Percentiles rank a stretch among this genome's conserved stretches.
Conservation (phyloP, 2,888 invertebrate genomes). For the Alsophila aescularia region DNA sequence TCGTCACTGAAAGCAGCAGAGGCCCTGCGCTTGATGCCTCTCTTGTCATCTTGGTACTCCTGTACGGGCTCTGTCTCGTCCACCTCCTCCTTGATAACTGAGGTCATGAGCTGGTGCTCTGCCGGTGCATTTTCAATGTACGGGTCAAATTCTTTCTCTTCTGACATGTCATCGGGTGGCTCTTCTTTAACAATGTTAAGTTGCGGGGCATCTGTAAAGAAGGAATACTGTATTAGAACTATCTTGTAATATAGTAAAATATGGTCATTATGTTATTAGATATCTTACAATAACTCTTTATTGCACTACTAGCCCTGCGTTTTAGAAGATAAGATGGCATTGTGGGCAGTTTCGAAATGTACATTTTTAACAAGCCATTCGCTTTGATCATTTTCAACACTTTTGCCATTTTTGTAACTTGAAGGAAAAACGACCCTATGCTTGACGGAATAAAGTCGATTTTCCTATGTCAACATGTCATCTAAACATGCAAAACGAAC, state of each 20-base stretch:
- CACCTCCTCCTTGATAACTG: conserved; percentile 16
- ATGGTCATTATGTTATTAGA: too few species aligned
- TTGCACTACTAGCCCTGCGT: too few species aligned
- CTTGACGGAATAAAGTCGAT: too few species aligned
- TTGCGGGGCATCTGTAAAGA: conserved; percentile 14
- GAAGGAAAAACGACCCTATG: too few species aligned
- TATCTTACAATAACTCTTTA: too few species aligned
- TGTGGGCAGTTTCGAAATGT: too few species aligned
- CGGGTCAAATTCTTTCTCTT: conserved; percentile 7
- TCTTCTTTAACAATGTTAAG: conserved; percentile 13
- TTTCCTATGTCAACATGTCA: too few species aligned
- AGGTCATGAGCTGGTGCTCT: conserved; percentile 5
- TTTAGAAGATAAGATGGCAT: too few species aligned
- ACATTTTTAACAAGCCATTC: too few species aligned
- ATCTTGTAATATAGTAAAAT: background rate
- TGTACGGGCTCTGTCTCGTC: conserved; percentile 21
- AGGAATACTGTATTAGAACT: background rate
- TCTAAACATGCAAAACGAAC: too few species aligned
- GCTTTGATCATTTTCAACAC: too few species aligned
- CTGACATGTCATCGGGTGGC: conserved; percentile 1
- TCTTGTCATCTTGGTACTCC: conserved; percentile 36
- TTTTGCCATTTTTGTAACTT: too few species aligned
- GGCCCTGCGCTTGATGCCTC: conserved; percentile 70
- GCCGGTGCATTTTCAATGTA: conserved; percentile 18
- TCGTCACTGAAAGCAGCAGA: conserved; percentile 68